These are phyloP conservation scores for Lathronympha strigana DNA, from an alignment of 2,888 invertebrate genomes.

Conservation along the genomic window DNA sequence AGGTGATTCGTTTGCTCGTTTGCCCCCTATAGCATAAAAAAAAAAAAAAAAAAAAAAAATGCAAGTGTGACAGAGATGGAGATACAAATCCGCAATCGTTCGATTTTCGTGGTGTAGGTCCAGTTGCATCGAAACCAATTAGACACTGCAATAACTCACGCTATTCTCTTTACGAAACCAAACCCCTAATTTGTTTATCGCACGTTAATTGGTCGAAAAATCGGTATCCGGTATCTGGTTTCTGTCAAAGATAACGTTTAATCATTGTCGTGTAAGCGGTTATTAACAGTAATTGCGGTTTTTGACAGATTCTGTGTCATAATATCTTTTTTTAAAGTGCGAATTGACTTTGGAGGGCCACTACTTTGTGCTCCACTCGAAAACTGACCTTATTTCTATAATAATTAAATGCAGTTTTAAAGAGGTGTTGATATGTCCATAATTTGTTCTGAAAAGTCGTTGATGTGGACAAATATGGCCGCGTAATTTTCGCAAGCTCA, in stretches of 20 bases:
- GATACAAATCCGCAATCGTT: too few relatives aligned
- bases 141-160: conserved; percentile 46
- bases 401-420: background rate
- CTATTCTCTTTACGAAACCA: conserved; percentile 52
- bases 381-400: background rate
- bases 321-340: conserved; percentile 32
- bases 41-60: too few relatives aligned
- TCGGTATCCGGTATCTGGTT: conserved; percentile 46
- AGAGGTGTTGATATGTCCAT: background rate
- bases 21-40: too few relatives aligned
- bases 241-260: conserved; percentile 49
- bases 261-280: conserved; percentile 44
- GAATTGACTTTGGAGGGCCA: background rate
- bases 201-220: conserved; percentile 58
- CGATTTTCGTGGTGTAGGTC: too few relatives aligned
- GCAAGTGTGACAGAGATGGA: too few relatives aligned
- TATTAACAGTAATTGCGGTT: conserved; percentile 27
- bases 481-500: background rate
- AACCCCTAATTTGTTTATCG: conserved; percentile 53
- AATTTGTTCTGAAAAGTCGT: conserved; percentile 20
- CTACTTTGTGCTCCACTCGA: background rate
- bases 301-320: conserved; percentile 39
- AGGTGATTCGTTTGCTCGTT: too few relatives aligned
- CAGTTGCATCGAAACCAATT: conserved; percentile 31
- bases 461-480: conserved; percentile 8